Percentiles rank a stretch among this genome's conserved stretches.
Conservation (phyloP, 2,113 vertebrate species). For the Periophthalmodon schlosseri region DNA sequence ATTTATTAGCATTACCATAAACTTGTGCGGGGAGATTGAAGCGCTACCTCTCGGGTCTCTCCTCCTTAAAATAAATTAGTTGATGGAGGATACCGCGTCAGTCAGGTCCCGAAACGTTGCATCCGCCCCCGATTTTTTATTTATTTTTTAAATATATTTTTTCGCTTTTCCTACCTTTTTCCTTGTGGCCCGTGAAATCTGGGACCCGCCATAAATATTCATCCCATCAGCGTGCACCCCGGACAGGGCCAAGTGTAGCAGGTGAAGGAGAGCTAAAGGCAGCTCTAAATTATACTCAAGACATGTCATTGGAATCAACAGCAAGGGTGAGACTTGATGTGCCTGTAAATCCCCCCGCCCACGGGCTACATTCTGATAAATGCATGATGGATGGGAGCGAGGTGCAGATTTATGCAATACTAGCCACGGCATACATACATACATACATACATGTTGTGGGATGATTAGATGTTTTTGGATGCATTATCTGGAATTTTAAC, state of each 20-base stretch:
- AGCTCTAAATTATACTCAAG: conserved; percentile 41
- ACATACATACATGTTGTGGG: neutral
- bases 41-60: conserved; percentile 56
- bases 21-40: conserved; percentile 56
- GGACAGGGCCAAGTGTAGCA: conserved; percentile 41
- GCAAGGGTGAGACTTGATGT: neutral
- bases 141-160: neutral
- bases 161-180: conserved; percentile 32
- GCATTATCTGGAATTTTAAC: neutral
- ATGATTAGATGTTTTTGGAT: neutral
- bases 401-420: neutral
- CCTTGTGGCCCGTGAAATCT: conserved; percentile 35
- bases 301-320: conserved; percentile 14
- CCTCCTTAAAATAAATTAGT: conserved; percentile 70
- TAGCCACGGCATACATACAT: neutral
- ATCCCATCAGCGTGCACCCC: conserved; percentile 43
- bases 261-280: conserved; percentile 47
- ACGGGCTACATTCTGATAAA: neutral
- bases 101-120: conserved; percentile 53
- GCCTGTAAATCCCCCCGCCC: neutral
- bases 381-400: neutral
- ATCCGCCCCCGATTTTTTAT: conserved; percentile 26
- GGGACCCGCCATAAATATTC: conserved; percentile 59
- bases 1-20: conserved; percentile 80
- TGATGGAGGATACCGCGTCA: conserved; percentile 50